These are phyloP conservation scores for Synergus itoensis DNA, from an alignment of 2,888 invertebrate species.

Conservation along the genomic window DNA sequence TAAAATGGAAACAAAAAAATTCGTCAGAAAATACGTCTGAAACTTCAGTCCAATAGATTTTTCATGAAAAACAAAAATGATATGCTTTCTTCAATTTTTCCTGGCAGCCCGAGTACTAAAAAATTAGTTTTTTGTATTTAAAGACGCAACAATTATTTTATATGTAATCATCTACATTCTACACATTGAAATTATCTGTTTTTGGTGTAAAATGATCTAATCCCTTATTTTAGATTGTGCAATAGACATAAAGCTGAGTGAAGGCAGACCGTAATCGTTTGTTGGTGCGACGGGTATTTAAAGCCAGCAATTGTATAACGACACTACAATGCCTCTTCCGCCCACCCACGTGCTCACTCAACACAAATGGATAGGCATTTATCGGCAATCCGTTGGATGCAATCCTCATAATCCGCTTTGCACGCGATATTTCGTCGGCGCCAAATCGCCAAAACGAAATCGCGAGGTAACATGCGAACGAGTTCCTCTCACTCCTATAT, in stretches of 20 bases:
- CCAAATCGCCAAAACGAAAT: conserved; percentile 39
- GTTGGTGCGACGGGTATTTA: conserved; percentile 32
- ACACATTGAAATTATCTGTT: not conserved
- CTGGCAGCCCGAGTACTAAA: not conserved
- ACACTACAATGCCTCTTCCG: conserved; percentile 25
- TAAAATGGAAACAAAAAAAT: too few species aligned
- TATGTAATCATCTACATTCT: too few species aligned
- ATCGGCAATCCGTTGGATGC: conserved; percentile 36
- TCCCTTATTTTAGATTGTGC: not conserved
- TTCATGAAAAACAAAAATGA: not conserved
- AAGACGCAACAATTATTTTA: not conserved
- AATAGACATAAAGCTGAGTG: conserved; percentile 5
- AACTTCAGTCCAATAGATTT: too few species aligned
- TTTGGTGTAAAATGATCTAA: not conserved
- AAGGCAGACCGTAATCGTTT: conserved; percentile 34
- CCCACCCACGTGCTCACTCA: conserved; percentile 10
- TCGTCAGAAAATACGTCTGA: too few species aligned
- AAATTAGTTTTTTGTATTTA: too few species aligned
- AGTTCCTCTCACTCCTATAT: not conserved
- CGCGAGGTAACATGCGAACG: conserved; percentile 36
- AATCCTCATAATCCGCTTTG: conserved; percentile 41
- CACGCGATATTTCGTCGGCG: conserved; percentile 33
- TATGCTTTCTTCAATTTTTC: not conserved
- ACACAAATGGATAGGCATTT: conserved; percentile 36
- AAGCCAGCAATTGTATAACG: conserved; percentile 32